Evolutionary conservation across 1,140 invertebrate species (phyloP), one percentile per base, ranked within the genome.

Genomic region (Drosophila ercepeae): DNA sequence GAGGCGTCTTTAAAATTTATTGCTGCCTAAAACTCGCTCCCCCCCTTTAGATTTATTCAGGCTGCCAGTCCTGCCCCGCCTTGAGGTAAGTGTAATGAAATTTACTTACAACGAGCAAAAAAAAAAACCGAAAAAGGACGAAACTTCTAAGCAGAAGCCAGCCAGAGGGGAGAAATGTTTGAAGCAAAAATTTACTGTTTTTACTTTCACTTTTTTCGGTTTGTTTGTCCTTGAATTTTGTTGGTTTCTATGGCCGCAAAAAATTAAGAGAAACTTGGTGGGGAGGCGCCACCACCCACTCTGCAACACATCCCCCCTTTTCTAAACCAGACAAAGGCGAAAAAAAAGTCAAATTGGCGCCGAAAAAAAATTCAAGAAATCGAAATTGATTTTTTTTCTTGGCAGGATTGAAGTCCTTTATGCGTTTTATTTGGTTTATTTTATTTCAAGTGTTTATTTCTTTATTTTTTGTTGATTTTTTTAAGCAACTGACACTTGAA

Each of bases 171-270:
- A 19, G n/a, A 68, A 64, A 72, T 74, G 71, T 74, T 74, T 74
- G 49, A 36, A 29, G 25, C 32, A 7, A 14, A 21, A 23, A 44
- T 7, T 39, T 63, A 60, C 68, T 82, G 78, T 82, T 82, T 82
- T 82, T 83, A 74, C 82, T 78, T 83, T 83, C 74, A 83, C 74
- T 73, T 72, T 60, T 57, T 44, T 55, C n/a, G n/a, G 58, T 73
- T 61, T 86, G 76, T 84, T 86, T 88, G 81, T 86, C 81, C 81
- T 86, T 86, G 81, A 86, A 86, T 81, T 86, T 88, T 74, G 46
- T 49, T n/a, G n/a, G n/a, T 57, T 61, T 49, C 48, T 52, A 46
- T 41, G 36, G 32, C 46, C 34, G 39, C 48, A 65, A 46, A 58
- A 68, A 21, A 21, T 21, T 2, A 21, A 21, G 21, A 4, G 36